Evolutionary conservation across 2,888 invertebrate species (phyloP), one percentile per base, ranked within the genome.

Genomic region (Himalopsyche japonica): DNA sequence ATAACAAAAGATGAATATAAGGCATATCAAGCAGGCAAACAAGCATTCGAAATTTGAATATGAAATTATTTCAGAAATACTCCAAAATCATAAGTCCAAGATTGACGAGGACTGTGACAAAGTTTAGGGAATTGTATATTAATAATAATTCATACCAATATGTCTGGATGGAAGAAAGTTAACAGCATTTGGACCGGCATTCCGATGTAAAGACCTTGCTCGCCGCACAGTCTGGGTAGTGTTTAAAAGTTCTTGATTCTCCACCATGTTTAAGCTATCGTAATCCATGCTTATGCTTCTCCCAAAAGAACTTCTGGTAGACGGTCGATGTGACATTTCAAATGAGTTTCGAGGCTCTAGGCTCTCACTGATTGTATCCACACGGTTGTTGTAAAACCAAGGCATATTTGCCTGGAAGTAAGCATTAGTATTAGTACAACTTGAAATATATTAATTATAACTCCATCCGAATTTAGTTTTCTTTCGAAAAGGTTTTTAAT

Each of bases 91-190:
- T n/a, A n/a, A n/a, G n/a, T n/a, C n/a, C n/a, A n/a, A n/a, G n/a
- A n/a, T n/a, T n/a, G 37, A 8, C 10, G 37, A 10, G 37, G 7
- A 8, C 2, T 37, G 37, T 37, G 7, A 37, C 34, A 34, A 7
- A 5, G 5, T 34, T 34, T 5, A 34, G 34, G 34, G 8, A n/a
- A n/a, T 8, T 37, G 2, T 43, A 43, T 15, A 43, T 15, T 15
- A 43, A 43, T 15, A 15, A 7, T 15, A 3, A 43, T 43, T 43
- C 43, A 43, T 70, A 70, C 70, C 70, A 76, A 91, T 88, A 86
- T 92, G 92, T 12, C 92, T 88, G 0, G 92, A 92, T 0, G 92
- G 92, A 91, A 92, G 90, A 82, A 92, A 92, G 88, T 91, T 92
- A 81, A 92, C 89, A 1, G 91, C 91, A 78, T 84, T 82, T 70